Conservation (phyloP, 2,113 vertebrate genomes). For the Oplegnathus fasciatus region DNA sequence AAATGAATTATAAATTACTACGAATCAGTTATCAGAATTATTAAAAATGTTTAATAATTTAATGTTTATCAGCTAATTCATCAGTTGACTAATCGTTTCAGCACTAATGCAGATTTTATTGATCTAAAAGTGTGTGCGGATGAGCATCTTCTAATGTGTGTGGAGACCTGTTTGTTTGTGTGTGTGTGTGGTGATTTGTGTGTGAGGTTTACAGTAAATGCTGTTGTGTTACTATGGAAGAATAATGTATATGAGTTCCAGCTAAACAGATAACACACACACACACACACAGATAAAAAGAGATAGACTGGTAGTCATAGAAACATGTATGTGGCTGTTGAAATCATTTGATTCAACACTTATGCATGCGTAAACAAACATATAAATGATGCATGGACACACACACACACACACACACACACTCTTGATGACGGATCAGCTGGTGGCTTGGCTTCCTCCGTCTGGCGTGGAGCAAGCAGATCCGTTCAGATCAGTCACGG, state of each 20-base stretch:
- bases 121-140: neutral
- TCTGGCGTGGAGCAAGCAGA: constrained; percentile 49
- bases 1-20: neutral
- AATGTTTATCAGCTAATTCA: neutral
- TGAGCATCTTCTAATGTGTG: neutral
- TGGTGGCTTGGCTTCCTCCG: constrained; percentile 61
- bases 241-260: neutral
- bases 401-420: constrained; percentile 11
- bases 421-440: constrained; percentile 43
- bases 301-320: neutral
- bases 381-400: constrained; percentile 12
- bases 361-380: constrained; percentile 32
- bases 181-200: neutral
- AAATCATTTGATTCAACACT: constrained; percentile 9
- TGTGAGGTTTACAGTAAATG: neutral
- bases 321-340: constrained; percentile 7
- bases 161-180: neutral
- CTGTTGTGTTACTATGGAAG: neutral
- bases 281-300: no score
- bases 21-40: neutral
- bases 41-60: neutral
- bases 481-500: constrained; percentile 61
- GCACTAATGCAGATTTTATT: no score
- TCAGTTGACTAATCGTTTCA: neutral
- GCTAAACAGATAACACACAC: neutral